These are phyloP conservation scores for Vesta saturnalis DNA, from an alignment of 2,888 invertebrate species.

Conservation along the genomic window DNA sequence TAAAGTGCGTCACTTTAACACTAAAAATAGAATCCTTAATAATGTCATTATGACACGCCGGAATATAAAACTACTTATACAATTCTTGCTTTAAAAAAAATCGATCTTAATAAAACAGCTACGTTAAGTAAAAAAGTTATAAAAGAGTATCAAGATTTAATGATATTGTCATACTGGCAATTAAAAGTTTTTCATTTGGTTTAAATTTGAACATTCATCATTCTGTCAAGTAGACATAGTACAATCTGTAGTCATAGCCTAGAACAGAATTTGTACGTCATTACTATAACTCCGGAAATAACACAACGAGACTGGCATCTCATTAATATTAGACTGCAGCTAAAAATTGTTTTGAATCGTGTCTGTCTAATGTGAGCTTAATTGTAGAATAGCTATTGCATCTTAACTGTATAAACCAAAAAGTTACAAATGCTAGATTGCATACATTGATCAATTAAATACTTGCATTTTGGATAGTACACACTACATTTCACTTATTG, in stretches of 20 bases:
- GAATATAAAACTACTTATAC: too few relatives aligned
- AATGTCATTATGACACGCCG: too few relatives aligned
- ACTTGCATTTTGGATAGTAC: too few relatives aligned
- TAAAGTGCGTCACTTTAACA: too few relatives aligned
- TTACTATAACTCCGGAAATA: slow-evolving; percentile 30
- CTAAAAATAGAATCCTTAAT: too few relatives aligned
- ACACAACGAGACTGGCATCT: slow-evolving; percentile 29
- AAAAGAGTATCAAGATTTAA: neutral
- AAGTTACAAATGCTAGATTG: too few relatives aligned
- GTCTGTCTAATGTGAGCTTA: slow-evolving; percentile 20
- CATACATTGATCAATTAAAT: too few relatives aligned
- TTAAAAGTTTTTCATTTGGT: slow-evolving; percentile 9
- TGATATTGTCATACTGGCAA: neutral
- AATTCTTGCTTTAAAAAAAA: too few relatives aligned
- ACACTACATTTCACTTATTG: too few relatives aligned
- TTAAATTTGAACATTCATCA: slow-evolving; percentile 21
- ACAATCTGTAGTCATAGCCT: slow-evolving; percentile 25
- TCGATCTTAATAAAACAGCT: neutral
- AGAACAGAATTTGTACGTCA: slow-evolving; percentile 28
- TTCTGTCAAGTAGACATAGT: slow-evolving; percentile 23
- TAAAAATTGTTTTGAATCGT: slow-evolving; percentile 28
- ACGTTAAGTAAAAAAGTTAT: too few relatives aligned
- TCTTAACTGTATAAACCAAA: too few relatives aligned
- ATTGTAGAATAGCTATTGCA: slow-evolving; percentile 11
- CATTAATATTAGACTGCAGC: slow-evolving; percentile 33